A percentile compares a stretch with the other conserved stretches of the same genome.
Evolutionary conservation across 2,797 vertebrate species (phyloP).

Genomic region (Gouania willdenowi): DNA sequence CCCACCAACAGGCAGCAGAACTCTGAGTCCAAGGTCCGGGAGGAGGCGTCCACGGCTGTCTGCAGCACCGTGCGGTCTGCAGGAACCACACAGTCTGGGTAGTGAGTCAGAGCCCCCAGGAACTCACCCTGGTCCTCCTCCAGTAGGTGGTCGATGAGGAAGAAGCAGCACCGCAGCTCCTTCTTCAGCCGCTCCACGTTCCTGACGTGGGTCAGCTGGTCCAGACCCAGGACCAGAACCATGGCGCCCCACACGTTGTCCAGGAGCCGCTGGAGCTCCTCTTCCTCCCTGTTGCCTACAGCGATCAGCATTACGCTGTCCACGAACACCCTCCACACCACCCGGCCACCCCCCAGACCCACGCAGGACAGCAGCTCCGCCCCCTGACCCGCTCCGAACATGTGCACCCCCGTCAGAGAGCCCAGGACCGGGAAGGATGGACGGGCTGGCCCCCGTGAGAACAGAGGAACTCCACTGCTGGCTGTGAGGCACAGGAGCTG

Average conservation of each 20-base stretch:
- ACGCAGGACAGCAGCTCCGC: constrained; percentile 74
- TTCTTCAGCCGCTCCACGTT: constrained; percentile 89
- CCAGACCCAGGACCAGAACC: constrained; percentile 88
- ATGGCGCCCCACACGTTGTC: constrained; percentile 87
- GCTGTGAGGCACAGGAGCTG: constrained; percentile 87
- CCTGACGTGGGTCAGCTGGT: constrained; percentile 79
- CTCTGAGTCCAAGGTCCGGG: constrained; percentile 77
- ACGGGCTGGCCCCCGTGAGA: constrained; percentile 75
- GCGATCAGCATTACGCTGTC: constrained; percentile 89
- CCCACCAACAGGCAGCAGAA: constrained; percentile 81
- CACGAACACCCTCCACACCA: constrained; percentile 86
- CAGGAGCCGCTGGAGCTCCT: constrained; percentile 77
- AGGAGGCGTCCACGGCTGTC: constrained; percentile 78
- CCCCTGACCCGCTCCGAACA: constrained; percentile 88
- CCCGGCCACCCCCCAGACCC: constrained; percentile 76
- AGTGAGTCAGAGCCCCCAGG: constrained; percentile 83
- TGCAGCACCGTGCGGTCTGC: constrained; percentile 74
- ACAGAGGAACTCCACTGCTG: constrained; percentile 86
- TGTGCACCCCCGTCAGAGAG: constrained; percentile 90
- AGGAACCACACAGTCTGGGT: constrained; percentile 80
- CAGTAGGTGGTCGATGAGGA: constrained; percentile 84
- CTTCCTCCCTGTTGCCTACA: constrained; percentile 72
- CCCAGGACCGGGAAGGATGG: constrained; percentile 89
- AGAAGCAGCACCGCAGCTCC: constrained; percentile 84
- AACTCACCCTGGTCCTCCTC: constrained; percentile 72